Evolutionary conservation across 2,113 vertebrate genomes (phyloP).

Genomic region (Nycticorax nycticorax): DNA sequence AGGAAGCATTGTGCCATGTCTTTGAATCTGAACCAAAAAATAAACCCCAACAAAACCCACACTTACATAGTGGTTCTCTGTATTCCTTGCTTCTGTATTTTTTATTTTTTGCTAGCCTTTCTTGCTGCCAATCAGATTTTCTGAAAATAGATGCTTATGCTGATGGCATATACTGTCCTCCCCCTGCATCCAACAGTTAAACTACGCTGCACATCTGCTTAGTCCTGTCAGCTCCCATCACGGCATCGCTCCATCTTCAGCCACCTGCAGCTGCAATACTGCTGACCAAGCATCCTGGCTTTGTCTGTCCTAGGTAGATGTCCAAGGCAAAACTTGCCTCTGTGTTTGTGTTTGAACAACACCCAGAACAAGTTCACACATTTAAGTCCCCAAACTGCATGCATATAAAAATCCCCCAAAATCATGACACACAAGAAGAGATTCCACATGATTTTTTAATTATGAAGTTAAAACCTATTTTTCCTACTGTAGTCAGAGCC

Average conservation of each 20-base stretch:
- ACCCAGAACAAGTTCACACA: background rate
- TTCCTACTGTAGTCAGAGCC: background rate
- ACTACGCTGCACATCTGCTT: background rate
- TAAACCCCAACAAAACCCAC: background rate
- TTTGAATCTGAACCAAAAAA: background rate
- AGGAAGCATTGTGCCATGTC: background rate
- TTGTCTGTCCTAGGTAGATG: background rate
- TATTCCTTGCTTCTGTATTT: background rate
- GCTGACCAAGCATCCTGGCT: background rate
- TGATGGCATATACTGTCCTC: background rate
- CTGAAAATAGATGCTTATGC: background rate
- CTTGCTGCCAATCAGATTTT: background rate
- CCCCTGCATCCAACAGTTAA: background rate
- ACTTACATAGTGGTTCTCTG: background rate
- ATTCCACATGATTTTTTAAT: accelerated
- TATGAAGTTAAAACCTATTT: background rate
- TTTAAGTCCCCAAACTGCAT: background rate
- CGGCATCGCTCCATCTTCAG: background rate
- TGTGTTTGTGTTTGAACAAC: background rate
- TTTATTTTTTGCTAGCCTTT: background rate
- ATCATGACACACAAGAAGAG: background rate
- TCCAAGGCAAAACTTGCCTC: background rate
- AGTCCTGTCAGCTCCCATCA: background rate
- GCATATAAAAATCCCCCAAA: background rate
- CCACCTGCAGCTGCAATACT: background rate